Base-by-base conservation (phyloP, 2,888 invertebrate species). In the Nemurella pictetii region DNA sequence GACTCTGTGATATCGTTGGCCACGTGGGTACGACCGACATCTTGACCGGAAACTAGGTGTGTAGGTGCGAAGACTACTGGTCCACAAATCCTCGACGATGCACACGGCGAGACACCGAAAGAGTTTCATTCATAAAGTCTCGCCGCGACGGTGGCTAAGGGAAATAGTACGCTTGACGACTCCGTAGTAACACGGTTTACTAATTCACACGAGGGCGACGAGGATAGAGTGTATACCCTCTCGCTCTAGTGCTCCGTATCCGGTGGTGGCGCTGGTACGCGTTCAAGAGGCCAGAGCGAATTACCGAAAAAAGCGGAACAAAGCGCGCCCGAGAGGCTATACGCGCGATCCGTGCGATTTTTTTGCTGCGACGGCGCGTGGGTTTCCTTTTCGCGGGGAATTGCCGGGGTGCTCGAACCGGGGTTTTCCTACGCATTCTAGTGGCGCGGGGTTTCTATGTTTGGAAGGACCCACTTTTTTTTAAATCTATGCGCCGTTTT, bases 1-100 rank as follows among this genome's bases (percentile, higher is more conserved):
- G 55, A 55, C 55, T 55, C 55, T 55, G 55, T 55, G 55, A 55
- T 55, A 2, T 55, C 12, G 15, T 12, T 4, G 35, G 4, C 12
- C 55, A 15, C 1, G n/a, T n/a, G n/a, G 55, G 1, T 55, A 55
- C 55, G 12, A 9, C 32, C 32, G 32, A 9, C 32, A 4, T 15
- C 28, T 77, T 5, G 27, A 78, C 78, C 78, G 78, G 78, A 78
- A 29, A 29, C 28, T 27, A 78, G 78, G 78, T 29, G 78, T 27
- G 78, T 27, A 78, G 78, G 78, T 29, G 78, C 9, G 78, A 78
- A 30, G 78, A 30, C n/a, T 78, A 78, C 78, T 78, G 30, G 78
- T n/a, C 78, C 78, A 78, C 30, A 78, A n/a, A 78, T 28, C 78
- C 78, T 78, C 29, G 30, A 25, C 28, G 12, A 30, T 74, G 78